A percentile compares a stretch with the other conserved stretches of the same genome.
Conservation (phyloP, 2,888 invertebrate species). For the Branchellion lobata region DNA sequence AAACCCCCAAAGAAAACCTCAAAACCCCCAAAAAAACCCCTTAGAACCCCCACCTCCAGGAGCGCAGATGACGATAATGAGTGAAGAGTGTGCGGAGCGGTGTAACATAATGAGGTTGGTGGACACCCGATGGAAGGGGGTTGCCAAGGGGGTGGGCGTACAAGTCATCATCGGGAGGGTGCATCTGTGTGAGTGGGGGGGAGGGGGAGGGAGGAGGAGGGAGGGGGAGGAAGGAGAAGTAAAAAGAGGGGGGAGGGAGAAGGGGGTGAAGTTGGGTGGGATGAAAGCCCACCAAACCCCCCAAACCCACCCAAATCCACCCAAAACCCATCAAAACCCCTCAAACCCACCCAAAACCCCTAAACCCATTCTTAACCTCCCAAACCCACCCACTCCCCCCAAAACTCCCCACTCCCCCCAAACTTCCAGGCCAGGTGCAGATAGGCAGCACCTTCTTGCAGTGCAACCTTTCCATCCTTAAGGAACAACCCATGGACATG, state of each 20-base stretch:
- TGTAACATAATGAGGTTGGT: constrained; percentile 65
- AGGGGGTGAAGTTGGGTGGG: too few species aligned
- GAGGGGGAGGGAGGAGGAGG: too few species aligned
- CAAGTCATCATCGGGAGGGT: constrained; percentile 93
- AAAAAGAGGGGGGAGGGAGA: too few species aligned
- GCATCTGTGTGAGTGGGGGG: constrained; percentile 66
- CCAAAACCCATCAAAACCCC: too few species aligned
- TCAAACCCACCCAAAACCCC: too few species aligned
- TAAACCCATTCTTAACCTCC: too few species aligned
- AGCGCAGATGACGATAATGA: constrained; percentile 98
- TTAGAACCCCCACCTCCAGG: constrained; percentile 63
- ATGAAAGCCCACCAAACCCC: too few species aligned
- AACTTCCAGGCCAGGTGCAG: constrained; percentile 74
- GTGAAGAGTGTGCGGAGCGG: constrained; percentile 87
- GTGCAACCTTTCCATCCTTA: constrained; percentile 92
- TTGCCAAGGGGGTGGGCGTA: constrained; percentile 94
- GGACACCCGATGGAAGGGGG: constrained; percentile 89
- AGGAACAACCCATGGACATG: constrained; percentile 98
- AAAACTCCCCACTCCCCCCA: not conserved
- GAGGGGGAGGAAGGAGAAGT: too few species aligned
- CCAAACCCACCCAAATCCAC: too few species aligned
- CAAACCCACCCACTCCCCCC: not conserved
- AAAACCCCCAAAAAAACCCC: too few species aligned
- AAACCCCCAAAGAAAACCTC: too few species aligned
- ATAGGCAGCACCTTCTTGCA: constrained; percentile 89